These are phyloP conservation scores for Antigone vipio DNA, from an alignment of 2,113 vertebrate species.

Conservation along the genomic window DNA sequence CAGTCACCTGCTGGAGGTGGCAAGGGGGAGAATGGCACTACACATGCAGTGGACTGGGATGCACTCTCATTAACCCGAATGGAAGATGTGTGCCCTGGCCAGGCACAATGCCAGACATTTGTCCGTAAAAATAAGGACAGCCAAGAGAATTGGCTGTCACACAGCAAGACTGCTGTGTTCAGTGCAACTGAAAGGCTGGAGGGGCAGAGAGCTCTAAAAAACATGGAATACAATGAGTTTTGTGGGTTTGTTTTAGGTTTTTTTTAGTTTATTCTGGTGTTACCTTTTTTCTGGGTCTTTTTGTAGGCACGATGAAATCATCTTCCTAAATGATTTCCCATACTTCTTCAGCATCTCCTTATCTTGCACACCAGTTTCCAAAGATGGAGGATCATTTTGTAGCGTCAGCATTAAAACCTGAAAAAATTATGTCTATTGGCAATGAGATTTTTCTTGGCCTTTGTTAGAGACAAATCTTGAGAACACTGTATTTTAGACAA, in stretches of 20 bases:
- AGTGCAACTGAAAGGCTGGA: neutral
- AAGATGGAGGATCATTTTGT: slow-evolving; percentile 93
- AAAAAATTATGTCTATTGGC: slow-evolving; percentile 17
- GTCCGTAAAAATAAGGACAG: neutral
- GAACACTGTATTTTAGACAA: neutral
- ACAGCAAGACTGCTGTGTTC: neutral
- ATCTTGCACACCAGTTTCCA: slow-evolving; percentile 97
- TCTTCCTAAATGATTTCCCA: slow-evolving; percentile 97
- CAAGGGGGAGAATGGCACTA: neutral
- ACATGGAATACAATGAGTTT: neutral
- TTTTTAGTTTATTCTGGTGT: neutral
- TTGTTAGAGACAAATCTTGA: neutral
- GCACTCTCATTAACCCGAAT: slow-evolving; percentile 10
- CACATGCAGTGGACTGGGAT: neutral
- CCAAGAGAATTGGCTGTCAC: neutral
- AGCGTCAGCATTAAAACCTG: slow-evolving; percentile 98
- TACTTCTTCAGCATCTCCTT: slow-evolving; percentile 99
- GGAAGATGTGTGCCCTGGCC: neutral
- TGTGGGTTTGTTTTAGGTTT: neutral
- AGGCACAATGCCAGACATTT: neutral
- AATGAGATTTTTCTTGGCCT: slow-evolving; percentile 23
- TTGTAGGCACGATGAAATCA: slow-evolving; percentile 95
- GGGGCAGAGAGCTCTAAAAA: neutral
- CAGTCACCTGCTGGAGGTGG: neutral
- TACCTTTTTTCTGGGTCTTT: slow-evolving; percentile 97